Percentiles rank a stretch among this genome's conserved stretches.
Evolutionary conservation across 2,797 vertebrate species (phyloP).

Genomic region (Falco novaeseelandiae): DNA sequence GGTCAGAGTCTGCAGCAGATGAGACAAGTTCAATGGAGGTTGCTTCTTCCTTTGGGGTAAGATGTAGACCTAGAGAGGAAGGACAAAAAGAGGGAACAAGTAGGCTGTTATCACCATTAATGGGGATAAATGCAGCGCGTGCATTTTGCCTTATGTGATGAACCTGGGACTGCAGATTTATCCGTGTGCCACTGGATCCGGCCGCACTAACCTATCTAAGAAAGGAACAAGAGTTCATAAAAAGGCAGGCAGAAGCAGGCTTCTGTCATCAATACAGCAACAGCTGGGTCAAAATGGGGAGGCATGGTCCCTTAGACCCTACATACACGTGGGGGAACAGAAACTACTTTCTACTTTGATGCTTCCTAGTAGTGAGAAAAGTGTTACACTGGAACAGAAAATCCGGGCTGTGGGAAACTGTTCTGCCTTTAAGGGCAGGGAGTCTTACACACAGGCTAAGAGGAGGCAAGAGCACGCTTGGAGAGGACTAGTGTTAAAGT

Average conservation of each 20-base stretch:
- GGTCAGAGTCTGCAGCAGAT: neutral
- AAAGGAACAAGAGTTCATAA: neutral
- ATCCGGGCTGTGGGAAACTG: neutral
- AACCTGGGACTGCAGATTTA: neutral
- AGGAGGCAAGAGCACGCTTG: neutral
- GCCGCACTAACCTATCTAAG: neutral
- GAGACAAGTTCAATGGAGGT: neutral
- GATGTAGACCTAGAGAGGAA: neutral
- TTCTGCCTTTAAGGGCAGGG: neutral
- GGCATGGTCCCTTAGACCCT: neutral
- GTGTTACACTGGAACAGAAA: neutral
- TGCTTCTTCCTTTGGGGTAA: neutral
- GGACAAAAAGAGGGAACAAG: neutral
- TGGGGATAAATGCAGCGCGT: rapidly evolving
- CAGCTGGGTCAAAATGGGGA: neutral
- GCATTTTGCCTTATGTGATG: neutral
- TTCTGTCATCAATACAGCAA: neutral
- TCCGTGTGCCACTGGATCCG: neutral
- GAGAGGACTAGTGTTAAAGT: neutral
- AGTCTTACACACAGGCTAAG: neutral
- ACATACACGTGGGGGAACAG: neutral
- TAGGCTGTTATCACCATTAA: neutral
- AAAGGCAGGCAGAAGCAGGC: neutral
- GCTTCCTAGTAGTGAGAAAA: neutral
- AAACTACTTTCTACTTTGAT: neutral